phyloP scores from a whole-genome alignment of 2,888 invertebrate genomes.

The Psylliodes chrysocephalus region DNA sequence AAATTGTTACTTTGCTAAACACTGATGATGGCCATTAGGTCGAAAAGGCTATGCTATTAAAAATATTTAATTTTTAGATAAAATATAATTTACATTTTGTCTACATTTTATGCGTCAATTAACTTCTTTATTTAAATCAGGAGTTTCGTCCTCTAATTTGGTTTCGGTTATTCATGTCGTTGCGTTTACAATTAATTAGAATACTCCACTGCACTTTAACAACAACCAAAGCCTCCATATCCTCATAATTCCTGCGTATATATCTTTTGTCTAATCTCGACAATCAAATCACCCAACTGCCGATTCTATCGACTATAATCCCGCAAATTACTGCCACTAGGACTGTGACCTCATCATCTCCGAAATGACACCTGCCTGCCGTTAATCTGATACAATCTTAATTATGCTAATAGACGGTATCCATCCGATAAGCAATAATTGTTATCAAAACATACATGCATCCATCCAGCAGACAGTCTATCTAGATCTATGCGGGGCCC shows the following conservation, averaged over 20 bases:
- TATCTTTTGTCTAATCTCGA: not conserved
- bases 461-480: not conserved
- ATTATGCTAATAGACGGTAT: conserved; percentile 30
- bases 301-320: not conserved
- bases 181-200: too few relatives aligned
- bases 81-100: too few relatives aligned
- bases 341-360: conserved; percentile 4
- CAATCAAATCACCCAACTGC: not conserved
- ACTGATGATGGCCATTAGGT: too few relatives aligned
- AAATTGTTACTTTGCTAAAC: too few relatives aligned
- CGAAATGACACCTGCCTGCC: not conserved
- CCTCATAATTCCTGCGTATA: not conserved
- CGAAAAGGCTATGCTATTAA: too few relatives aligned
- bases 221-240: not conserved
- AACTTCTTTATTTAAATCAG: too few relatives aligned
- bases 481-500: not conserved
- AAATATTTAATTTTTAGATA: too few relatives aligned
- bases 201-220: too few relatives aligned
- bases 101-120: too few relatives aligned
- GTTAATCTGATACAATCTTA: conserved; percentile 26
- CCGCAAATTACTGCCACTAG: not conserved
- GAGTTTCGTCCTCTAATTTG: too few relatives aligned
- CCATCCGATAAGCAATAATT: conserved; percentile 33
- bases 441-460: conserved; percentile 16
- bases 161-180: too few relatives aligned